Evolutionary conservation across 1,140 invertebrate species (phyloP).

Genomic region (Drosophila pectinifera): DNA sequence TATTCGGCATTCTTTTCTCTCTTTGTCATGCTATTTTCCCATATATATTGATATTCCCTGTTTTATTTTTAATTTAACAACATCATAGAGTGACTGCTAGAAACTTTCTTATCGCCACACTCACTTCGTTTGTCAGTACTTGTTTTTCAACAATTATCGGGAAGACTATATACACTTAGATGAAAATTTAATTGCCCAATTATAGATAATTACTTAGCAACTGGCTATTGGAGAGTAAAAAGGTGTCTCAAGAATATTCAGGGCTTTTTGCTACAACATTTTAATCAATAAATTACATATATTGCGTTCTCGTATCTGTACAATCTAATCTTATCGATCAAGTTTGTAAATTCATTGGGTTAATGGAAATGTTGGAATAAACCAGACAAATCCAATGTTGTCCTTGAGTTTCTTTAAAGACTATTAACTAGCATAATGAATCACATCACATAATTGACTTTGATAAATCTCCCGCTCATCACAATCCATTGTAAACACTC

Average conservation of each 20-base stretch:
- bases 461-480: conserved; percentile 2
- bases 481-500: conserved; percentile 48
- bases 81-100: not conserved
- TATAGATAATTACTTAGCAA: conserved; percentile 34
- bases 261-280: not conserved
- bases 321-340: not conserved
- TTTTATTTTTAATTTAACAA: conserved; percentile 6
- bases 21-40: not conserved
- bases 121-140: conserved; percentile 4
- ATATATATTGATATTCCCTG: not conserved
- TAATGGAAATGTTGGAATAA: not conserved
- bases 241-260: not conserved
- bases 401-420: not conserved
- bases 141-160: conserved; percentile 25
- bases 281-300: not conserved
- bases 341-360: not conserved
- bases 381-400: not conserved
- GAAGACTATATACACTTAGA: not conserved
- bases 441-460: not conserved
- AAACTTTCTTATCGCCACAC: conserved; percentile 8
- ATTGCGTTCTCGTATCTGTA: not conserved
- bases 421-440: not conserved
- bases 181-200: conserved; percentile 25
- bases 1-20: not conserved
- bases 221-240: not conserved